Base-by-base conservation (phyloP, 1,140 invertebrate species). In the Mesaphorura yosii region DNA sequence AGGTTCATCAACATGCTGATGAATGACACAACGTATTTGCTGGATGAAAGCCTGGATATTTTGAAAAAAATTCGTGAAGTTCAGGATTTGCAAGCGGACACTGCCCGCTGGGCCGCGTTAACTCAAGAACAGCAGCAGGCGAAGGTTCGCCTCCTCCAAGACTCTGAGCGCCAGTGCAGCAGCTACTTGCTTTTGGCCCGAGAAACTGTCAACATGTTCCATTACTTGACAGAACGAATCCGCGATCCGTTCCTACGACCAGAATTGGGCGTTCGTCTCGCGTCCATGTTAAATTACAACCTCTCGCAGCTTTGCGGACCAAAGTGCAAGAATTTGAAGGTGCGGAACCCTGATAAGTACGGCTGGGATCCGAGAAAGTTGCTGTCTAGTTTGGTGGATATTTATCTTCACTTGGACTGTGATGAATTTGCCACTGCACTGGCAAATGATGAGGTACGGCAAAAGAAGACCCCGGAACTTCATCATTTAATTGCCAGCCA, bases 1-100 rank as follows among this genome's bases (percentile, higher is more conserved):
- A 90, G 93, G 62, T 98, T 98, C 68, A 82, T 97, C 26, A 98
- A 98, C 69, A 97, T 98, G 91, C 71, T 98, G 40, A 98, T 98
- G 88, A 98, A 98, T 67, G 94, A 98, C 67, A 96, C 92, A 7
- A 98, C 93, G 28, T 98, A 95, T 70, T 74, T 98, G 31, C 72
- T 98, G 39, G 94, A 98, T 67, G 94, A 98, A 70, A 94, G 90
- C 67, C 72, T 95, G 14, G 88, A 94, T 68, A 88, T 88, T 58
- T 73, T 98, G 39, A 97, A 96, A 68, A 77, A 88, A 57, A 95
- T 97, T 62, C 90, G 96, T 69, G 90, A 96, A 68, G 82, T 89
- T 1, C 93, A 98, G 72, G 86, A 88, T 64, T 66, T 83, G n/a
- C 84, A 88, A 71, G 78, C 78, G 20, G 81, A 88, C 61, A 69